Evolutionary conservation across 1,140 invertebrate genomes (phyloP), one percentile per base, ranked within the genome.

Genomic region (Sycophaga agraensis): DNA sequence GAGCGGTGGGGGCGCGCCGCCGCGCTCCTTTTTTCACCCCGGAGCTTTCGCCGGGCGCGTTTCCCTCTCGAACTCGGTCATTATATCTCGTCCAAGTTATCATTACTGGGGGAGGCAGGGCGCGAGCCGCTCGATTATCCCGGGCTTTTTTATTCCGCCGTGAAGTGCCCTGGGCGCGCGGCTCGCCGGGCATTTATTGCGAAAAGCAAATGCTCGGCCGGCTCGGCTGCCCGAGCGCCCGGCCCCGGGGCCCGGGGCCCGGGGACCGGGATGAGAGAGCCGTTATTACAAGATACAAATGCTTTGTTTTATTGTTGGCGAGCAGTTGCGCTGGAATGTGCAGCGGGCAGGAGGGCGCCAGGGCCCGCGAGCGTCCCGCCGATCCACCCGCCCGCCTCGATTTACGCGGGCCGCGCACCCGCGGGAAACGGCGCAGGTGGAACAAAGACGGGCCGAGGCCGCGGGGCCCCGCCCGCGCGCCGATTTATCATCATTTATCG

Each of bases 221-320:
- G n/a, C 40, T 5, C 22, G 21, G 4, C 16, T 26, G 21, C 6
- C 16, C 7, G 21, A 16, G 37, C 35, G 17, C 21, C n/a, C 43
- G 22, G 19, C 34, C 34, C 22, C 11, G 11, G 39, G 49, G 64
- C 48, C 65, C 51, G 66, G 67, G 64, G 64, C 59, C 62, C 71
- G 66, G 58, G 70, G 42, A 48, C 57, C 43, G 58, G 66, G 24
- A 55, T 43, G 26, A 34, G 40, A 66, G 66, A 69, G 66, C 69
- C 69, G 69, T 75, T 73, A 74, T 75, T 72, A 73, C 71, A 67
- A 75, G 71, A 76, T 76, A 74, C 70, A 73, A 75, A 75, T 74
- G 72, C 67, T 73, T 76, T 73, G 75, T 75, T 79, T 79, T 77
- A 78, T 75, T 73, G 70, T 73, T 73, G 70, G 63, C 65, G 69